Evolutionary conservation across 2,797 vertebrate species (phyloP), one percentile per base, ranked within the genome.

Genomic region (Phoxinus dragarum): DNA sequence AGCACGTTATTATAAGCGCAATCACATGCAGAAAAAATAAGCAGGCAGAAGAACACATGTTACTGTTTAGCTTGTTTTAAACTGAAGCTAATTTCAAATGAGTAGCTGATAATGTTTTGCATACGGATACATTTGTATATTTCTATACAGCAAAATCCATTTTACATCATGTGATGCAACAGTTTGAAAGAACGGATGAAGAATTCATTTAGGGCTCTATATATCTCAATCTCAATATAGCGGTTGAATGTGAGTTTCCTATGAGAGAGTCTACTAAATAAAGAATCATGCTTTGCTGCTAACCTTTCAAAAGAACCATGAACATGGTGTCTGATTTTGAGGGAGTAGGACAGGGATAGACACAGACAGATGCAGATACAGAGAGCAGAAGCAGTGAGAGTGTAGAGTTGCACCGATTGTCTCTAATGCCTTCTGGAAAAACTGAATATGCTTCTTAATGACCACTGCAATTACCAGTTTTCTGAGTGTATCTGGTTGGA

Each of bases 141-240:
- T 36, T 52, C 21, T 38, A 67, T 21, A 23, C 34, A 56, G 31
- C 38, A 11, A 40, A 10, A 81, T 40, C 19, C 4, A 49, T 52
- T 8, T 76, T 80, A 84, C 83, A 90, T 89, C 89, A 93, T 91
- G 87, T 96, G 94, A 96, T 91, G 94, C 93, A 96, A 96, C 88
- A 83, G 81, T 61, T 84, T 93, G 95, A 82, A 95, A 95, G 92
- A 86, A 84, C 81, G 59, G 61, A 81, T 90, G 74, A 91, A 90
- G 73, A 89, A 89, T 88, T 90, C 80, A 75, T 89, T 89, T 85
- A 87, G 75, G 68, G 84, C 74, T 31, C 49, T 67, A 49, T 66
- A 73, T 68, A 66, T 80, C 61, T 67, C 38, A 44, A 79, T 86
- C 92, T 92, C n/a, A 12, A 92, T 93, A 92, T 92, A 94, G 91